Evolutionary conservation across 2,888 invertebrate genomes (phyloP).

Genomic region (Odontomyia ornata): DNA sequence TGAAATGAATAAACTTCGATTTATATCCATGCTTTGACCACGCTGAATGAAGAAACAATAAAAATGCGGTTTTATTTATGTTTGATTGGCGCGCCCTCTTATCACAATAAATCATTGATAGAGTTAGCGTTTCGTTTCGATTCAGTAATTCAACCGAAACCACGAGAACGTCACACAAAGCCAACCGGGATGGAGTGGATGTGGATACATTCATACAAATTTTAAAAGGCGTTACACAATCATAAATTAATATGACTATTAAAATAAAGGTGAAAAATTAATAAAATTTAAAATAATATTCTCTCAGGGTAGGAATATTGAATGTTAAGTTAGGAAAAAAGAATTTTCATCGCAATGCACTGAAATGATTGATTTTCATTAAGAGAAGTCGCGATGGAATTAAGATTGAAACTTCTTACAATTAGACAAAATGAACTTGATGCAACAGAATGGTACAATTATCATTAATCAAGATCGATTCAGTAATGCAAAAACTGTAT

Average conservation of each 20-base stretch:
- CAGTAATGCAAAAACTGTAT: no score
- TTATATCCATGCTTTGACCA: neutral
- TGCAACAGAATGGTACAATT: no score
- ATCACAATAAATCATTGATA: conserved; percentile 48
- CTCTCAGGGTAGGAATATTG: no score
- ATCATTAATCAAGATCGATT: no score
- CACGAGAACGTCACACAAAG: conserved; percentile 45
- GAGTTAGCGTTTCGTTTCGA: conserved; percentile 38
- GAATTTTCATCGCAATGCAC: no score
- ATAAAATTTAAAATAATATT: conserved; percentile 14
- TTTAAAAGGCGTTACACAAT: conserved; percentile 48
- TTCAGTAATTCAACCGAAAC: conserved; percentile 47
- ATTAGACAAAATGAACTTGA: no score
- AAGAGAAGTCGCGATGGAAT: no score
- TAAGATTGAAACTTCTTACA: no score
- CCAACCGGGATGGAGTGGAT: no score
- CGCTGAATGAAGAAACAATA: neutral
- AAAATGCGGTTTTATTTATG: conserved; percentile 47
- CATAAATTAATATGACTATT: conserved; percentile 48
- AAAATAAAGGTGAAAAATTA: conserved; percentile 36
- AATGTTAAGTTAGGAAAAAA: no score
- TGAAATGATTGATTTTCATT: no score
- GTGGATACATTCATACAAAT: conserved; percentile 47
- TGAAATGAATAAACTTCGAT: no score
- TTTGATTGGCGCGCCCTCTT: conserved; percentile 50